Evolutionary conservation across 2,113 vertebrate genomes (phyloP).

Genomic region (Apistogramma diplotaenia): DNA sequence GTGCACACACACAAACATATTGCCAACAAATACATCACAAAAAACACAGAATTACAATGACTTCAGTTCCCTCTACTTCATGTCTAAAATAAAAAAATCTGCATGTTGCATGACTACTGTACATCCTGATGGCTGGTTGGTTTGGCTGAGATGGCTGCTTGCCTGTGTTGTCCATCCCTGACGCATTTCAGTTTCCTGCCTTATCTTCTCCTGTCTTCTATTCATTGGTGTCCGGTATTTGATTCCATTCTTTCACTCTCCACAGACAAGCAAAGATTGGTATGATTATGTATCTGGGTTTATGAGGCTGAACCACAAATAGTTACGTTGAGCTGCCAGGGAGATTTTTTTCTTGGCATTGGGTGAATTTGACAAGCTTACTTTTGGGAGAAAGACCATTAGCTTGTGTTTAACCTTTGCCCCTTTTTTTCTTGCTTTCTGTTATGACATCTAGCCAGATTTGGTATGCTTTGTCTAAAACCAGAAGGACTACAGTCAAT

Average conservation of each 20-base stretch:
- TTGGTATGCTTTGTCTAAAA: background rate
- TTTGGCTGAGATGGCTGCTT: constrained; percentile 16
- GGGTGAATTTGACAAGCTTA: constrained; percentile 26
- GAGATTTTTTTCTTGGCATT: constrained; percentile 65
- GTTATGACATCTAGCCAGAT: background rate
- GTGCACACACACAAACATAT: background rate
- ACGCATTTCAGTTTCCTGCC: background rate
- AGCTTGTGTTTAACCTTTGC: background rate
- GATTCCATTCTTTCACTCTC: background rate
- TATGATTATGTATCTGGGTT: background rate
- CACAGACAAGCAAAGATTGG: background rate
- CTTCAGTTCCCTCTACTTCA: constrained; percentile 12
- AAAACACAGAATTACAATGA: constrained; percentile 26
- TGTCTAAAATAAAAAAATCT: constrained; percentile 46
- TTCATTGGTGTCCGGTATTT: background rate
- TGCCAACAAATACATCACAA: constrained; percentile 13
- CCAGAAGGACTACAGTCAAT: background rate
- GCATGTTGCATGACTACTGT: constrained; percentile 44
- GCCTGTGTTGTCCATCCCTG: background rate
- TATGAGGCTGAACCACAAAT: constrained; percentile 2
- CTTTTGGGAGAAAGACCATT: background rate
- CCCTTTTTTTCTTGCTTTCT: background rate
- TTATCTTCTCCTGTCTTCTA: background rate
- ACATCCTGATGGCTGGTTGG: constrained; percentile 36
- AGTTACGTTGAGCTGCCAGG: constrained; percentile 63